Evolutionary conservation across 2,797 vertebrate species (phyloP), one percentile per base, ranked within the genome.

Genomic region (Gymnoscopelus microlampas): DNA sequence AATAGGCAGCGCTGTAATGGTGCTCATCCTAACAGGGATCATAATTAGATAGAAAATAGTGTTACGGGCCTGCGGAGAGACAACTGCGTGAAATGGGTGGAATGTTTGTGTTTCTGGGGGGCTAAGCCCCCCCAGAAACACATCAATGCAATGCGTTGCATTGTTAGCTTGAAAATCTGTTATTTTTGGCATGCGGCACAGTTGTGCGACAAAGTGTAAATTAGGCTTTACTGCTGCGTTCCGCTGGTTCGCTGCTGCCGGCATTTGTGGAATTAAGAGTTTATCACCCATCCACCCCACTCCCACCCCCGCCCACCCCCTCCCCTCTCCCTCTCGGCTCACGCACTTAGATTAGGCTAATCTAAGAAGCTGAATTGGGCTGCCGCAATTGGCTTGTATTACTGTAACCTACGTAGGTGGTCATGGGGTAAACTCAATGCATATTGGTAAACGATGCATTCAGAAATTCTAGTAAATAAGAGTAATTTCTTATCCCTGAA

Each of bases 1-100:
- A 79, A 77, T 74, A 71, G 71, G 66, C 62, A 50, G 63, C 50
- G 62, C n/a, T 13, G 14, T 67, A 66, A 63, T 44, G 29, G 53
- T 19, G 12, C 49, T 65, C 26, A 58, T 72, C 56, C 32, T 71
- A 67, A 79, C n/a, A 47, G 63, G 24, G 53, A 68, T 73, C 32
- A 13, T 72, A 61, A 47, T 70, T 68, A 60, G 24, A 72, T 44
- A 50, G 49, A 64, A 78, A 68, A 71, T 58, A 59, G 47, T 15
- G 61, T 70, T 68, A 19, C 44, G 23, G 63, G 50, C 55, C 57
- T 39, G 9, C 35, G 10, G 54, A 74, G 63, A 57, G 66, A 58
- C 29, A 13, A 55, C 76, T 70, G 35, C 65, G 53, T 23, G 0
- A 78, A 77, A 74, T 23, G n/a, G 48, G 64, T 68, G 19, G 66